These are phyloP conservation scores for Takifugu rubripes DNA, from an alignment of 2,797 vertebrate genomes.

Conservation along the genomic window DNA sequence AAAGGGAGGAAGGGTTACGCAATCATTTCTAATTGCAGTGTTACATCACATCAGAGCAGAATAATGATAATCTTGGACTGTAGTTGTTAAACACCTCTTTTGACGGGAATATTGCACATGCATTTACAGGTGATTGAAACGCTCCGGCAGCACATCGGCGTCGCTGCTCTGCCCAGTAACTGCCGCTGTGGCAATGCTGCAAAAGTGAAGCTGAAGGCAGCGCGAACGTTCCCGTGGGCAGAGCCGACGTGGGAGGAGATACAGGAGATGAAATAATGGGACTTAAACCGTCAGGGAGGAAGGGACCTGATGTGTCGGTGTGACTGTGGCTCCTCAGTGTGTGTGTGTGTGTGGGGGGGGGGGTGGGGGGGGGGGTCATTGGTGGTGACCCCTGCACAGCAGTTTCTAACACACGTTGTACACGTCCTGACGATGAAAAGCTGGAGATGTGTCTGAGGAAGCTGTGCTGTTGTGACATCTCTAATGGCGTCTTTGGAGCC, in stretches of 20 bases:
- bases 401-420: neutral
- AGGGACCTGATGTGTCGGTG: conserved; percentile 58
- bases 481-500: too few relatives aligned
- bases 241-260: conserved; percentile 25
- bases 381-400: conserved; percentile 28
- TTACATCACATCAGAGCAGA: conserved; percentile 27
- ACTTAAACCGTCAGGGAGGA: conserved; percentile 39
- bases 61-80: conserved; percentile 18
- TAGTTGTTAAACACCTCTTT: conserved; percentile 2
- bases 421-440: neutral
- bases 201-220: conserved; percentile 22
- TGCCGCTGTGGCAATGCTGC: neutral
- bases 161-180: conserved; percentile 12
- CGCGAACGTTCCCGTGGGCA: conserved; percentile 20
- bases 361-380: too few relatives aligned
- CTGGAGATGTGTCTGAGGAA: neutral
- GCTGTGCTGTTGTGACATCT: too few relatives aligned
- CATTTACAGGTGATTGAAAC: conserved; percentile 8
- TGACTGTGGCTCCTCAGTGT: conserved; percentile 38
- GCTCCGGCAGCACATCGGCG: too few relatives aligned
- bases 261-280: conserved; percentile 53
- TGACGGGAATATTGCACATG: conserved; percentile 3
- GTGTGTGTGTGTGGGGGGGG: neutral
- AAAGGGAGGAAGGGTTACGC: conserved; percentile 3
- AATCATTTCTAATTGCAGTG: conserved; percentile 29